These are phyloP conservation scores for Temnothorax unifasciatus DNA, from an alignment of 2,888 invertebrate genomes.

Conservation along the genomic window DNA sequence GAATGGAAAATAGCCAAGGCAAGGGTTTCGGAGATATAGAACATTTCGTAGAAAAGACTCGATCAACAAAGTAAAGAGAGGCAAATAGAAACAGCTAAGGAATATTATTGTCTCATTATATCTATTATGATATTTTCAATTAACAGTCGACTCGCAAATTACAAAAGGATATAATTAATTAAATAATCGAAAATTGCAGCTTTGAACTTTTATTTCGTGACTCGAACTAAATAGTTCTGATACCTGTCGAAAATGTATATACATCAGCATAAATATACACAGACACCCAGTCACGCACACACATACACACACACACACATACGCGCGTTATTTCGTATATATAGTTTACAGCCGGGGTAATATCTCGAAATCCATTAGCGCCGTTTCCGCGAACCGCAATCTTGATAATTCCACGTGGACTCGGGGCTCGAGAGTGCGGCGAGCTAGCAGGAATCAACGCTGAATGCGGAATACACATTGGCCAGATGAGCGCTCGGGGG, in stretches of 20 bases:
- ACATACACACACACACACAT: no score
- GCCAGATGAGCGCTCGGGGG: slow-evolving; percentile 33
- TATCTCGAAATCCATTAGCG: slow-evolving; percentile 61
- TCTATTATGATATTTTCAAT: neutral
- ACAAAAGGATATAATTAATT: neutral
- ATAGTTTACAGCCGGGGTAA: slow-evolving; percentile 24
- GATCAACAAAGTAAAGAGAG: neutral
- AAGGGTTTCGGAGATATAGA: neutral
- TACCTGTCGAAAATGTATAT: neutral
- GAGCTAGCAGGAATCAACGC: slow-evolving; percentile 45
- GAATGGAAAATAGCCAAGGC: neutral
- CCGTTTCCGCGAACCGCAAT: slow-evolving; percentile 49
- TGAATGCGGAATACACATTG: slow-evolving; percentile 41
- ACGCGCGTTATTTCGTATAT: slow-evolving; percentile 19
- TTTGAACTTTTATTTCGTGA: neutral
- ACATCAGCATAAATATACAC: neutral
- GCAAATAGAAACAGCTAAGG: neutral
- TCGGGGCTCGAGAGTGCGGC: slow-evolving; percentile 43
- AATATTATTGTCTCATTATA: neutral
- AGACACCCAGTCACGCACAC: neutral
- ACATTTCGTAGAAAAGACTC: neutral
- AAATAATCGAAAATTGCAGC: neutral
- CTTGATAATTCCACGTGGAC: slow-evolving; percentile 67
- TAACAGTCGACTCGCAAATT: neutral
- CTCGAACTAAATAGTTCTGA: neutral